Base-by-base conservation (phyloP, 2,797 vertebrate species). In the Bradypodion pumilum region DNA sequence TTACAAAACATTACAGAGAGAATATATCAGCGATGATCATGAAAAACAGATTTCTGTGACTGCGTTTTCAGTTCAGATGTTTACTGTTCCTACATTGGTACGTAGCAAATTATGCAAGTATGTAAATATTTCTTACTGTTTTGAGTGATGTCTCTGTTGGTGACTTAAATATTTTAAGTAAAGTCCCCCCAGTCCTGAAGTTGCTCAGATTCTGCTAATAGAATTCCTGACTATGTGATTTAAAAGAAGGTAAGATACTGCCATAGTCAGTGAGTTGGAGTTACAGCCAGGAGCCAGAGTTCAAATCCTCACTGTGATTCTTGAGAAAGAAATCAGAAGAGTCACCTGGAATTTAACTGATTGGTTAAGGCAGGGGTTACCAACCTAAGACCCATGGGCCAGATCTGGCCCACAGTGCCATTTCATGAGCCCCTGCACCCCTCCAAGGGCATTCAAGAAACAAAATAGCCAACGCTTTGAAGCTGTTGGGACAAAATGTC, bases 21-120 rank as follows among this genome's bases (percentile, higher is more conserved):
- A 99, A 69, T 99, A 98, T 85, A 98, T 99, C 91, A 96, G 90
- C 80, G 98, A 99, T 92, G 98, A 99, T 89, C 98, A 99, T 78
- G 98, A 99, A 77, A 97, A 97, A 91, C 98, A 97, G 90, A 96
- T 99, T 87, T 99, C 98, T 23, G 94, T 99, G 92, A 99, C 98
- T 37, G 97, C 98, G 1, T 95, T 99, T 78, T 99, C 99, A 21
- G 99, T 99, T 92, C 99, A 99, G 94, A 98, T 99, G 93, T 99
- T 99, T 93, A 99, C 99, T 35, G 98, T 99, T 40, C 98, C 98
- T 79, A 99, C 99, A 78, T 89, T 99, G 96, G 99, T 99, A 95
- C 86, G 97, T 95, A 81, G 15, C 68, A 37, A 75, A 21, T 62
- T 6, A 84, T 16, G 0, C 0, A 52, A 86, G 16, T 59, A 62